A percentile compares a stretch with the other conserved stretches of the same genome.
These are phyloP conservation scores for Drosophila ananassae DNA, from an alignment of 1,140 invertebrate species.

Conservation along the genomic window DNA sequence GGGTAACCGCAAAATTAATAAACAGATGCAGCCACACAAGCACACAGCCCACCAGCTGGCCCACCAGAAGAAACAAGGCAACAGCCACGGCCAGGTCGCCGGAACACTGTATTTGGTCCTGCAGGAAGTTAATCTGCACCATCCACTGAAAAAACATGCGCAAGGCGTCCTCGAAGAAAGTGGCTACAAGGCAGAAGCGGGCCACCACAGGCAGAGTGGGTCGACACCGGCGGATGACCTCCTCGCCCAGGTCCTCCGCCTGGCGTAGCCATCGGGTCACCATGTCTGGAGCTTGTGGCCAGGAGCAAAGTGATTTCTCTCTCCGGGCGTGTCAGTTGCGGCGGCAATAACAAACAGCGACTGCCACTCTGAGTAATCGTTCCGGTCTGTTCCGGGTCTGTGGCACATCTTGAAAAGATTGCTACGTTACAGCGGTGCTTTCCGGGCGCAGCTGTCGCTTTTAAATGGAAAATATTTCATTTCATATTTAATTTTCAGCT, in stretches of 20 bases:
- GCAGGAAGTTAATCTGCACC: constrained; percentile 10
- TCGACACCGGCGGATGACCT: constrained; percentile 22
- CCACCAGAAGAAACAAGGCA: constrained; percentile 17
- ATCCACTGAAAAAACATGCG: constrained; percentile 43
- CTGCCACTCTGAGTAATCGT: constrained; percentile 29
- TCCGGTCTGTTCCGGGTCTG: constrained; percentile 19
- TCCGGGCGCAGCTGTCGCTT: constrained; percentile 23
- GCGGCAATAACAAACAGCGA: constrained; percentile 31
- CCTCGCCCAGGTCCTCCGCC: constrained; percentile 19
- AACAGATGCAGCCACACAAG: constrained; percentile 22
- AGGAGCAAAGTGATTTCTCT: constrained; percentile 36
- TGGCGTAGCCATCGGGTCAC: constrained; percentile 3
- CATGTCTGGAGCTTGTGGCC: constrained; percentile 7
- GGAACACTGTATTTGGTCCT: constrained; percentile 15
- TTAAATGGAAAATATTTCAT: constrained; percentile 7
- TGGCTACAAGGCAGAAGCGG: constrained; percentile 41
- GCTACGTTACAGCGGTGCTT: constrained; percentile 2
- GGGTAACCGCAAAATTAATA: constrained; percentile 28
- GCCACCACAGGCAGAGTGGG: constrained; percentile 30
- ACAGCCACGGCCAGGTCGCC: constrained; percentile 4
- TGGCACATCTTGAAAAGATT: constrained; percentile 32
- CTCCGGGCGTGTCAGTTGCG: constrained; percentile 19
- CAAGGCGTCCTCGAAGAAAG: constrained; percentile 40
- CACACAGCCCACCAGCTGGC: constrained; percentile 30
- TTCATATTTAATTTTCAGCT: not conserved